phyloP scores from a whole-genome alignment of 2,888 invertebrate species.

The Diarsia rubi region DNA sequence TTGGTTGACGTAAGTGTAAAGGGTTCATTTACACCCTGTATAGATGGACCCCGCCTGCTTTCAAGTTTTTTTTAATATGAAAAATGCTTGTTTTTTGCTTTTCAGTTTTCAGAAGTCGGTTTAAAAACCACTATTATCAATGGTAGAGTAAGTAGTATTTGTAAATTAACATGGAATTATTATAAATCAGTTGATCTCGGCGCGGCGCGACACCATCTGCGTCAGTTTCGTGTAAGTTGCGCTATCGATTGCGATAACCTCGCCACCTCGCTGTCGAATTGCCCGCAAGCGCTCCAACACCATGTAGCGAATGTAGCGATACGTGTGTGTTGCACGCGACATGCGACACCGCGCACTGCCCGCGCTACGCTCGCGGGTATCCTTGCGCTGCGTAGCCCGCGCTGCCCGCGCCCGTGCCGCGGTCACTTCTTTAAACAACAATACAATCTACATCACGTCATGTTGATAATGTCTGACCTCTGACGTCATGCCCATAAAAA shows the following conservation, averaged over 20 bases:
- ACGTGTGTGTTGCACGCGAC: too few relatives aligned
- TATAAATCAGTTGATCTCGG: conserved; percentile 32
- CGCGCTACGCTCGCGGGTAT: too few relatives aligned
- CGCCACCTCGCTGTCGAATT: conserved; percentile 23
- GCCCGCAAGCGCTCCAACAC: background rate
- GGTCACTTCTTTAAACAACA: background rate
- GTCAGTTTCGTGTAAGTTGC: conserved; percentile 6
- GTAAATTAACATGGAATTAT: conserved; percentile 27
- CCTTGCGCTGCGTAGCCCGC: conserved; percentile 13
- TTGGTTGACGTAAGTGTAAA: too few relatives aligned
- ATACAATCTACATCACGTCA: background rate
- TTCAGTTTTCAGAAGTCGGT: too few relatives aligned
- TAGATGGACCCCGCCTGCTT: too few relatives aligned
- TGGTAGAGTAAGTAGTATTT: background rate
- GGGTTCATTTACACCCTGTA: too few relatives aligned
- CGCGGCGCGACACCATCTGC: conserved; percentile 13
- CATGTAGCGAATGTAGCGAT: background rate
- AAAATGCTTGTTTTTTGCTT: too few relatives aligned
- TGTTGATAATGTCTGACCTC: conserved; percentile 23
- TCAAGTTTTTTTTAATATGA: too few relatives aligned
- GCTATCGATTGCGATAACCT: conserved; percentile 42
- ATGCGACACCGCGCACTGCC: too few relatives aligned
- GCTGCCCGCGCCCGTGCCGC: background rate
- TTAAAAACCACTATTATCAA: background rate
- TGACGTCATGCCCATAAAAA: conserved; percentile 43